phyloP scores from a whole-genome alignment of 2,888 invertebrate genomes.

The Steromphala cineraria region DNA sequence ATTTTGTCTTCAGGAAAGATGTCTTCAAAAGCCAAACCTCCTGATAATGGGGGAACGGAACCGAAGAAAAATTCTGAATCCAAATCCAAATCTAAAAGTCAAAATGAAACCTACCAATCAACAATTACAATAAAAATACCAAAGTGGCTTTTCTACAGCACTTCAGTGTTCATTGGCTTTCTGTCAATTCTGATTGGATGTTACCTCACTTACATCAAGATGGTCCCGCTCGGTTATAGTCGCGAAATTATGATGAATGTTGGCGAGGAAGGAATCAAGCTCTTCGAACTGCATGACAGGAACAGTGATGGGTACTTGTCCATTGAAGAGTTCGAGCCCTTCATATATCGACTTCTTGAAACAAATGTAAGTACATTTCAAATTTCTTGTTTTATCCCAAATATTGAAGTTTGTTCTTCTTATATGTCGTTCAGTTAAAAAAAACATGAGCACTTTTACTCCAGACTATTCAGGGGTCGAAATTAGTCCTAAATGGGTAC shows the following conservation, averaged over 20 bases:
- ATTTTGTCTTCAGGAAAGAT: not conserved
- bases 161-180: slow-evolving; percentile 24
- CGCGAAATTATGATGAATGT: slow-evolving; percentile 16
- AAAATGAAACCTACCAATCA: not conserved
- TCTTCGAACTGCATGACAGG: slow-evolving; percentile 64
- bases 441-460: no score
- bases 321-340: slow-evolving; percentile 66
- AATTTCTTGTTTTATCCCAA: no score
- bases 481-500: no score
- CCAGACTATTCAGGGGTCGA: no score
- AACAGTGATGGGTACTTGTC: slow-evolving; percentile 65
- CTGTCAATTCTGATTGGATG: slow-evolving; percentile 26
- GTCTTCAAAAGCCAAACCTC: not conserved
- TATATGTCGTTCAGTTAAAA: no score
- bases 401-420: no score
- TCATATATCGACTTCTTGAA: slow-evolving; percentile 56
- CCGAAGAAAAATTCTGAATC: not conserved
- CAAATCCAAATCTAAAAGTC: not conserved
- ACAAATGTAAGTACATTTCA: slow-evolving; percentile 48
- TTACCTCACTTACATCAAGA: not conserved
- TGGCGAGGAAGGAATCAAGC: slow-evolving; percentile 56
- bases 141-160: slow-evolving; percentile 35
- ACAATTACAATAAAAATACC: slow-evolving; percentile 34
- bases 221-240: not conserved
- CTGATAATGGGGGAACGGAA: slow-evolving; percentile 6